These are phyloP conservation scores for Notolabrus celidotus DNA, from an alignment of 2,797 vertebrate species.

Conservation along the genomic window DNA sequence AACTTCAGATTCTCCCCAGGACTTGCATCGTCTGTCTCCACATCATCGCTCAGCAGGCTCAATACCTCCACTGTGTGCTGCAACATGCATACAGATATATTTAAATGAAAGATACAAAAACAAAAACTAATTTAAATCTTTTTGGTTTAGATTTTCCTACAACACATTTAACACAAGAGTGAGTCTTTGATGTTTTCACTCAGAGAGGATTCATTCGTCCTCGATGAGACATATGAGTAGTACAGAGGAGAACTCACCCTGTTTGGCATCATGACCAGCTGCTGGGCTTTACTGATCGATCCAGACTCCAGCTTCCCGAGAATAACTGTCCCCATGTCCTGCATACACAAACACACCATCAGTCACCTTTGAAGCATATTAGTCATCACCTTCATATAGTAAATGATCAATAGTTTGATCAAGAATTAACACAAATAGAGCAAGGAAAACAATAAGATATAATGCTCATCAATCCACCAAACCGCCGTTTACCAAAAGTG, in stretches of 20 bases:
- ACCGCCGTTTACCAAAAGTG: neutral
- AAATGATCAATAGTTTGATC: neutral
- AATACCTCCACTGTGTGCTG: conserved; percentile 98
- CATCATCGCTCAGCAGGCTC: conserved; percentile 96
- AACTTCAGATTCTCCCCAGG: conserved; percentile 98
- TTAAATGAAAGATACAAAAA: neutral
- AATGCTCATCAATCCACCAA: too few species aligned
- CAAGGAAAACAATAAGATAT: neutral
- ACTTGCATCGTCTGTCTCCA: conserved; percentile 94
- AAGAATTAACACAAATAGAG: neutral
- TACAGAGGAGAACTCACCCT: conserved; percentile 86
- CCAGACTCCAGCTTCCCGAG: conserved; percentile 98
- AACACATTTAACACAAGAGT: neutral
- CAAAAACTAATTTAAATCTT: neutral
- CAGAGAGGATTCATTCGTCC: neutral
- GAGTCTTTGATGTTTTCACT: conserved; percentile 20
- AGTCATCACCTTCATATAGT: too few species aligned
- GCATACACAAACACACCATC: conserved; percentile 33
- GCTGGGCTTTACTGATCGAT: conserved; percentile 96
- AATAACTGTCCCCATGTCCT: conserved; percentile 99
- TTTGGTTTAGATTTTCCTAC: neutral
- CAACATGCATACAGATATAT: too few species aligned
- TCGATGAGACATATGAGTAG: conserved; percentile 13
- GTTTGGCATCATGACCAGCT: conserved; percentile 99
- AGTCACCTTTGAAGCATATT: neutral